Base-by-base conservation (phyloP, 2,113 vertebrate species). In the Pygoscelis antarcticus region DNA sequence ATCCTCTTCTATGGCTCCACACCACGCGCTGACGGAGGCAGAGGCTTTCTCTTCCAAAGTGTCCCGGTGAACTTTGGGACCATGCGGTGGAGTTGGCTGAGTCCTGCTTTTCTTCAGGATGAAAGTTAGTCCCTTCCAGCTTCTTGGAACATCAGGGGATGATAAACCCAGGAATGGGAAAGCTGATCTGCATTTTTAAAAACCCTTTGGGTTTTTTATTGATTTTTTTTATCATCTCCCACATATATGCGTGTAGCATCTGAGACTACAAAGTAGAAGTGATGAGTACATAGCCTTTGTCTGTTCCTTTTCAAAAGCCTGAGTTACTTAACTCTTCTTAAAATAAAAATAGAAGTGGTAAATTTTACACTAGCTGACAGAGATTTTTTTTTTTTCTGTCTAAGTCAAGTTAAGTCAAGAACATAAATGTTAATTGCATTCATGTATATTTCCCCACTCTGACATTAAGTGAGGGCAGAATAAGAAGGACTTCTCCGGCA, bases 371-470 rank as follows among this genome's bases (percentile, higher is more conserved):
- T 74, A 80, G 25, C 54, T 94, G 83, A 81, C 87, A 75, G 84
- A 83, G 54, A 77, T 40, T 77, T 9, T 46, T 57, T 86, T 89
- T 57, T 92, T 36, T 64, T 65, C 57, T 91, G 51, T 96, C 58
- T 78, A 86, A 91, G 92, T 84, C 72, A 89, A 85, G 72, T 62
- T 47, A 80, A 76, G 88, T 96, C 51, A 79, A 78, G 78, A 95
- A 86, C 62, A 71, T 95, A 93, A 89, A 89, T 93, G 58, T 74
- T 95, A 95, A 94, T 92, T 89, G 10, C 66, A 83, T 90, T 95
- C 61, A 87, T 96, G 88, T 96, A 89, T 96, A 93, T 94, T 95
- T 96, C 75, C 40, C 52, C 9, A 8, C 52, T 83, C 60, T 87
- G 87, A 94, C 38, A 30, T 93, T 95, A 96, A 94, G 78, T 90